Base-by-base conservation (phyloP, 1,140 invertebrate genomes). In the Diorhabda sublineata region DNA sequence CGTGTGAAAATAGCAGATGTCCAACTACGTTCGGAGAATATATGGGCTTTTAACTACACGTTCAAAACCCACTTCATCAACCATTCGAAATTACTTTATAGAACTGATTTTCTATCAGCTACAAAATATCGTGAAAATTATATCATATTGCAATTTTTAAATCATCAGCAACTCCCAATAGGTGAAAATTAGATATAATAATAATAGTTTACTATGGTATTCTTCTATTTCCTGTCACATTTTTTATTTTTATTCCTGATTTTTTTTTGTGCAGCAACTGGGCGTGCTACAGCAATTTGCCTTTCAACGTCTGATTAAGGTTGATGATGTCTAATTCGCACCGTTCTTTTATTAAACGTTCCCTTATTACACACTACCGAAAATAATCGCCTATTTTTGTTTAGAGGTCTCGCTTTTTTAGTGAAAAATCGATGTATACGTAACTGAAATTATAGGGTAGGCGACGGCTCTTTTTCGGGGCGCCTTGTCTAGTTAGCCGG, bases 401-500 rank as follows among this genome's bases (percentile, higher is more conserved):
- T 59, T 11, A 45, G 59, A 45, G 42, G 41, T 61, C 47, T 45
- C 3, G 11, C 42, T 45, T 67, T 45, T 59, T 26, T 42, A 44
- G 41, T 47, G n/a, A 3, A 42, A 60, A 59, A 60, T 42, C 63
- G 62, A 56, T 47, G 64, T 61, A 57, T 69, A 61, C 57, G 68
- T 60, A 68, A 68, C 66, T 45, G 62, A 77, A 77, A 77, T 77
- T 77, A 77, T 68, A 76, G 76, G 76, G 73, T 75, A 56, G 68
- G 43, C 47, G 64, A 76, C 68, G 71, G 73, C 75, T 77, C 74
- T 73, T 77, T 77, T 77, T 71, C 74, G 71, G 74, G 76, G 75
- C 76, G 76, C 76, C 76, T 71, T 74, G 76, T 77, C 76, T 77
- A 76, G 76, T 77, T 77, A 77, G 70, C 64, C 61, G 58, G 42